Base-by-base conservation (phyloP, 2,113 vertebrate genomes). In the Genyomyrus donnyi region DNA sequence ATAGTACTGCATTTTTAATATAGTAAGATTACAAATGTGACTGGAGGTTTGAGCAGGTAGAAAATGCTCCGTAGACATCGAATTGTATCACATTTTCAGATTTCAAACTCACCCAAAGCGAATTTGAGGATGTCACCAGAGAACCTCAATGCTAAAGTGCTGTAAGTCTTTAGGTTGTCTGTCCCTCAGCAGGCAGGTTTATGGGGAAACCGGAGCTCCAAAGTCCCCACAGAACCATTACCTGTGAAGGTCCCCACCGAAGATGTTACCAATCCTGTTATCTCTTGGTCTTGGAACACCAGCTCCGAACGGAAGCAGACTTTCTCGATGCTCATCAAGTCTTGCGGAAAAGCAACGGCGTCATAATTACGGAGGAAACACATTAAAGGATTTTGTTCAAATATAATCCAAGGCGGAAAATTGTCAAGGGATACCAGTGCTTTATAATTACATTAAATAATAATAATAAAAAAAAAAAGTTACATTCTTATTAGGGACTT, bases 401-500 rank as follows among this genome's bases (percentile, higher is more conserved):
- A 45, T 85, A 45, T 48, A 85, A 85, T 46, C 39, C 19, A 85
- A 10, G 3, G 7, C 24, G 21, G 83, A 85, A 48, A 85, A 85
- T 19, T 46, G 85, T 10, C n/a, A 87, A 87, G 49, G n/a, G 35
- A 39, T 35, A 56, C n/a, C 85, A 53, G 27, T 52, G 84, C n/a
- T 53, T 49, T 39, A 39, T 53, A 87, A 87, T 87, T 58, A n/a
- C 31, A 85, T 49, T 49, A 85, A 85, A 85, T 87, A 35, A n/a
- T 62, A 85, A 85, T 50, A n/a, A 24, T 58, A 24, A 56, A 3
- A 42, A n/a, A 70, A 85, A n/a, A 87, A 49, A 87, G 86, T 7
- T 31, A 87, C 49, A 50, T 19, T 52, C 86, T 52, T 87, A 50
- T 56, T 48, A 85, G 46, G 83, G n/a, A 85, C 80, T 42, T 49